Base-by-base conservation (phyloP, 2,888 invertebrate genomes). In the Scaeva pyrastri region DNA sequence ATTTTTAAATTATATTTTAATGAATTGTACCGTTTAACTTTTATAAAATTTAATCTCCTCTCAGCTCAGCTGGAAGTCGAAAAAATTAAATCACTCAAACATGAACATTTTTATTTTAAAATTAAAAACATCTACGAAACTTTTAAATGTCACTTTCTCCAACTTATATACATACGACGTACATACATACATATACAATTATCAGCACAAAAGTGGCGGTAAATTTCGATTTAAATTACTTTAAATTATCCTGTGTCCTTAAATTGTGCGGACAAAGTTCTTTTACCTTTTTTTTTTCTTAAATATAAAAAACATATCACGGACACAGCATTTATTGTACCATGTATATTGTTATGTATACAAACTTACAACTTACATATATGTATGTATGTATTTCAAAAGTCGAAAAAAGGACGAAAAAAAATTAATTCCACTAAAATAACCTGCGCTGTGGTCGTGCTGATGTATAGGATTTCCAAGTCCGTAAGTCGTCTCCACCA, bases 371-470 rank as follows among this genome's bases (percentile, higher is more conserved):
- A n/a, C 2, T 11, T 21, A n/a, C 8, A 12, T n/a, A 23, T 4
- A 8, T 26, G n/a, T n/a, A 26, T 14, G 5, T 7, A 7, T 39
- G 4, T 41, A 21, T 39, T 21, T 23, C 60, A 39, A 41, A 39
- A 41, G 58, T 21, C 58, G 39, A 6, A 41, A 60, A 39, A 39
- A 60, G 21, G n/a, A 21, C 21, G 14, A 39, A 60, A 14, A 39
- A 21, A 19, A 60, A 39, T 21, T 1, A 21, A 60, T 60, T 60
- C 41, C 60, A 21, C 39, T 60, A 41, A 41, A 60, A 60, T 39
- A 41, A 60, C 8, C 41, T 60, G 39, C 58, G 1, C 19, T 19
- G 6, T 36, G 36, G 16, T 4, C 36, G 56, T 31, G 31, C 31
- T 31, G 3, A 31, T 31, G 16, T 58, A 11, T 19, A 60, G 39